phyloP scores from a whole-genome alignment of 2,797 vertebrate species.

The Loriculus beryllinus region DNA sequence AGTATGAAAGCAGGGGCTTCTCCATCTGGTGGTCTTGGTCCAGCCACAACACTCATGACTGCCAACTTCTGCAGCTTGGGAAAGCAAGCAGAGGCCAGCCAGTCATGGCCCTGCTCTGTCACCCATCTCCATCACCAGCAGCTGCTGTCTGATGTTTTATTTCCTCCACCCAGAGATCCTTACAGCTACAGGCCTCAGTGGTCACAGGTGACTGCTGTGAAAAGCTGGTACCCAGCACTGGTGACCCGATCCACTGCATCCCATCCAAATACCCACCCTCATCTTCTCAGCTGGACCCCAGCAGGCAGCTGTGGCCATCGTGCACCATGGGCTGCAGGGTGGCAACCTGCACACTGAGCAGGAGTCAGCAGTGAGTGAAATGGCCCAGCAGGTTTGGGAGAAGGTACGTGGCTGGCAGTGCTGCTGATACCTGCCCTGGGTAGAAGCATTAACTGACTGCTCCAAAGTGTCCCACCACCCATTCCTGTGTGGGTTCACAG shows the following conservation, averaged over 20 bases:
- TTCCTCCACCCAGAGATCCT: not conserved
- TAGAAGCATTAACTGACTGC: accelerated
- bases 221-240: not conserved
- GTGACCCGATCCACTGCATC: not conserved
- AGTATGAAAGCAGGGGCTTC: not conserved
- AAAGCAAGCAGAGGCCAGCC: not conserved
- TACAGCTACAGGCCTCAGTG: not conserved
- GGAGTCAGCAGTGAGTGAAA: accelerated
- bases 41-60: not conserved
- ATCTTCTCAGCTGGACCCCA: not conserved
- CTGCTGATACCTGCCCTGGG: not conserved
- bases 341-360: not conserved
- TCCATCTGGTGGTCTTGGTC: not conserved
- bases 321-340: not conserved
- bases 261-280: not conserved
- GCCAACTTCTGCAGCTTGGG: not conserved
- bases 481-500: not conserved
- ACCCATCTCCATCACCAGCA: not conserved
- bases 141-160: not conserved
- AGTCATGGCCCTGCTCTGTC: not conserved
- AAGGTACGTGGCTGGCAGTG: not conserved
- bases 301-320: accelerated
- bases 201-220: not conserved
- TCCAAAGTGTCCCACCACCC: accelerated
- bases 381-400: not conserved